Percentiles rank a stretch among this genome's conserved stretches.
Conservation (phyloP, 2,113 vertebrate genomes). For the Labrus mixtus region DNA sequence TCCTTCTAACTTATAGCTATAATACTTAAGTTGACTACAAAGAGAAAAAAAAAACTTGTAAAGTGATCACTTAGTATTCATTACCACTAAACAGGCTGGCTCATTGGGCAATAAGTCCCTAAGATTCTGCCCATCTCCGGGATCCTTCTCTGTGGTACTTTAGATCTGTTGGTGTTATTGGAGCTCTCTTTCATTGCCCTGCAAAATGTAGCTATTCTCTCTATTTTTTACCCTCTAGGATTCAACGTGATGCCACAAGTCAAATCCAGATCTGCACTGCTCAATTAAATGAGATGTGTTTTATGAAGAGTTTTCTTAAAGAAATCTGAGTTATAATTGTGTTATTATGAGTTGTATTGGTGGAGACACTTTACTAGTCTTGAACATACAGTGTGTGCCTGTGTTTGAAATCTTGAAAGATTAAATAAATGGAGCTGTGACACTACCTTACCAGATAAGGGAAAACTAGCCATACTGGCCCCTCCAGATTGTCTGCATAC, state of each 20-base stretch:
- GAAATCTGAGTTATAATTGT: background rate
- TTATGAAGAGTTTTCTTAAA: too few species aligned
- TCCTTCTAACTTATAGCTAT: too few species aligned
- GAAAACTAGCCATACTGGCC: constrained; percentile 6
- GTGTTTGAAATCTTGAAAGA: constrained; percentile 3
- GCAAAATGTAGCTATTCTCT: background rate
- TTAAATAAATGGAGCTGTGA: background rate
- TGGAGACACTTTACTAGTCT: too few species aligned
- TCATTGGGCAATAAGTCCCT: background rate
- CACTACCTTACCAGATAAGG: background rate
- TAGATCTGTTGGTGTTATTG: background rate
- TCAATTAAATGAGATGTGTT: background rate
- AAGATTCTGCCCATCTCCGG: background rate
- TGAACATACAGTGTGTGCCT: background rate
- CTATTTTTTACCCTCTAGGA: background rate
- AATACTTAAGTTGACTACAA: background rate
- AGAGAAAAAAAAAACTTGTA: background rate
- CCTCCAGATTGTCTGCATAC: constrained; percentile 11
- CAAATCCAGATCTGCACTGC: background rate
- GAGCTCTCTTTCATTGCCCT: background rate
- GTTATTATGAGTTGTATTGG: background rate
- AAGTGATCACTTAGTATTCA: background rate
- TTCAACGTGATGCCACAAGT: background rate
- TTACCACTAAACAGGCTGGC: background rate
- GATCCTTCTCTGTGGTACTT: background rate